Base-by-base conservation (phyloP, 2,797 vertebrate species). In the Arremon brunneinucha region DNA sequence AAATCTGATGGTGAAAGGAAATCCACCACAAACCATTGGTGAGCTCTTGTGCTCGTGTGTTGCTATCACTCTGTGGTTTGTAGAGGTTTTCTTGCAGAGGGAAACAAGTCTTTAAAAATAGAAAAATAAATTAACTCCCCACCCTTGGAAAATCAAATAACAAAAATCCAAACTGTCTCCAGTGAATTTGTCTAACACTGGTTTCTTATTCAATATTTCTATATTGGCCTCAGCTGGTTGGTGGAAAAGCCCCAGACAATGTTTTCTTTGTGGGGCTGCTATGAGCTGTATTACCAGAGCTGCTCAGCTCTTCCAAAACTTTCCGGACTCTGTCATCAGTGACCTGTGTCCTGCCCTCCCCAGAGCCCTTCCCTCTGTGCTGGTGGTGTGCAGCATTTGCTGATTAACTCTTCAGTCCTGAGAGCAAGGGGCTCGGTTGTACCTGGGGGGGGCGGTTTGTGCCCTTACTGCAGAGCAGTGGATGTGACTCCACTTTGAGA, bases 401-500 rank as follows among this genome's bases (percentile, higher is more conserved):
- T 81, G 15, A 11, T 30, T 52, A n/a, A 23, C 35, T 21, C 69
- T 24, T 39, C n/a, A 8, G n/a, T 26, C 20, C 6, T 16, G 41
- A 34, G 4, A 62, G 27, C 23, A 8, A 74, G 37, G 44, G 12
- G 41, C 37, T 60, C 52, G 35, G 43, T 21, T 0, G 0, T 28
- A 12, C 52, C 44, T 55, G 12, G 23, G 4, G 52, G 30, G 23
- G 2, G 9, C 72, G n/a, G n/a, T 64, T 50, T 39, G 27, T 55
- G 3, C 43, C 23, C 75, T 47, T 74, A 43, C n/a, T 83, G n/a
- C 34, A 21, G 46, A 63, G 19, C 14, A 9, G 11, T 28, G 0
- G 0, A 12, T 44, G 11, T 35, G 52, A 50, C 8, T 27, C 9
- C 26, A 9, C 2, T 0, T 6, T 0, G 6, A 28, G 46, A 84